Conservation (phyloP, 2,888 invertebrate genomes). For the Phyllotreta cruciferae region DNA sequence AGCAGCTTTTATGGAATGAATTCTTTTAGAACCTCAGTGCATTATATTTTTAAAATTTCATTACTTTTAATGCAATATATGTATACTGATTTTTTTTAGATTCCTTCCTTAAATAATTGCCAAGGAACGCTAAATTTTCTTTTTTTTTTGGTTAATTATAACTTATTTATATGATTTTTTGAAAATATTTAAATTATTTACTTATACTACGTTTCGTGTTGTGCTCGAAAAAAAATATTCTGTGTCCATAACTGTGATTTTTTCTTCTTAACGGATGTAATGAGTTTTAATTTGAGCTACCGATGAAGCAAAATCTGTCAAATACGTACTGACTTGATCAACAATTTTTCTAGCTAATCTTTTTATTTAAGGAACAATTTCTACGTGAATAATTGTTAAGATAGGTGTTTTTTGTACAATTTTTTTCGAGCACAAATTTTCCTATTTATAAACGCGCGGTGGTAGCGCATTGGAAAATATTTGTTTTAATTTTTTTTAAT, state of each 20-base stretch:
- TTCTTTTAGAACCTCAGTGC: background rate
- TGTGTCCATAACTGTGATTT: slow-evolving; percentile 12
- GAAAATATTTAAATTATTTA: slow-evolving; percentile 26
- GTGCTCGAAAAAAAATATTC: slow-evolving; percentile 24
- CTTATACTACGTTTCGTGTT: slow-evolving; percentile 17
- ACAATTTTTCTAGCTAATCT: too few relatives aligned
- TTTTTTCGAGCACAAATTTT: slow-evolving; percentile 33
- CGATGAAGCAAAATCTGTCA: too few relatives aligned
- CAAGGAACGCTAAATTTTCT: slow-evolving; percentile 38
- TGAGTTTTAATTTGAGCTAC: too few relatives aligned
- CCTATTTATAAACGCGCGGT: slow-evolving; percentile 25
- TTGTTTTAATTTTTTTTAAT: slow-evolving; percentile 37
- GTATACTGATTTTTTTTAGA: slow-evolving; percentile 31
- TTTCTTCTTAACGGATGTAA: background rate
- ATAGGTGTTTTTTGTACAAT: background rate
- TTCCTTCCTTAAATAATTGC: slow-evolving; percentile 42
- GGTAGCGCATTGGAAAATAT: slow-evolving; percentile 37
- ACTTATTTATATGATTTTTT: slow-evolving; percentile 36
- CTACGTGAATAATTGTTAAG: background rate
- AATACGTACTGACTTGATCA: too few relatives aligned
- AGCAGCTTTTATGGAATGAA: background rate
- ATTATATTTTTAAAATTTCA: slow-evolving; percentile 24
- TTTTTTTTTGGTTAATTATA: slow-evolving; percentile 33
- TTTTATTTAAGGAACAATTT: too few relatives aligned
- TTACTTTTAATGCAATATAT: slow-evolving; percentile 21